These are phyloP conservation scores for Aurelia coerulea DNA, from an alignment of 30 jellyfish, hydroid and myxozoan genomes.

Conservation along the genomic window DNA sequence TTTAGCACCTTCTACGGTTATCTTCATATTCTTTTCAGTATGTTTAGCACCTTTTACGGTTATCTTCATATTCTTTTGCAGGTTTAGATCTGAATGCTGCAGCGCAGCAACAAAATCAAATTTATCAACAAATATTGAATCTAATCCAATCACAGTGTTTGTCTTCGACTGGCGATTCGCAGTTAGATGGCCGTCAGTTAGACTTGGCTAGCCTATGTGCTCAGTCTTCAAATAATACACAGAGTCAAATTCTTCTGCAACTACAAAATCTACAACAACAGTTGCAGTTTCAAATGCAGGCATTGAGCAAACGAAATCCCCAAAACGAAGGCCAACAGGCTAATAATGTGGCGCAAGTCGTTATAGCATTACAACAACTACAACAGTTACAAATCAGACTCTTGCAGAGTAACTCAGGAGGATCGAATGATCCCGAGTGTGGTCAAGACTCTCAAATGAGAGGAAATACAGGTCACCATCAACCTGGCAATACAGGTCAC, in stretches of 20 bases:
- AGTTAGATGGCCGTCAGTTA: background rate
- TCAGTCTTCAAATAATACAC: conserved; percentile 12
- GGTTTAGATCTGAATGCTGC: background rate
- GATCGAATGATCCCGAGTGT: too few species aligned
- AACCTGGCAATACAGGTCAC: too few species aligned
- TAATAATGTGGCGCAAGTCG: conserved; percentile 7
- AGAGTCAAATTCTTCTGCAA: conserved; percentile 15
- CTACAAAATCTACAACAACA: conserved; percentile 42
- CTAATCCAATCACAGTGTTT: too few species aligned
- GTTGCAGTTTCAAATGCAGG: conserved; percentile 56
- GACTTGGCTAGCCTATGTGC: background rate
- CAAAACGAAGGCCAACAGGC: conserved; percentile 31
- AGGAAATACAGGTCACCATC: too few species aligned
- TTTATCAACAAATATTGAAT: too few species aligned
- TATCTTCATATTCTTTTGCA: too few species aligned
- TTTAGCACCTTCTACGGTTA: too few species aligned
- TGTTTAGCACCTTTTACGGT: too few species aligned
- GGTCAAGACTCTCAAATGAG: too few species aligned
- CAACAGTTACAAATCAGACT: conserved; percentile 29
- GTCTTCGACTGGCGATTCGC: background rate
- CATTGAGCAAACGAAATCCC: conserved; percentile 12
- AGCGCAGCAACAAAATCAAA: too few species aligned
- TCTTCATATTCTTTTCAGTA: too few species aligned
- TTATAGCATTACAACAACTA: conserved; percentile 34
- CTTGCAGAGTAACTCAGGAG: conserved; percentile 11